Base-by-base conservation (phyloP, 2,113 vertebrate species). In the Acrocephalus kingi region DNA sequence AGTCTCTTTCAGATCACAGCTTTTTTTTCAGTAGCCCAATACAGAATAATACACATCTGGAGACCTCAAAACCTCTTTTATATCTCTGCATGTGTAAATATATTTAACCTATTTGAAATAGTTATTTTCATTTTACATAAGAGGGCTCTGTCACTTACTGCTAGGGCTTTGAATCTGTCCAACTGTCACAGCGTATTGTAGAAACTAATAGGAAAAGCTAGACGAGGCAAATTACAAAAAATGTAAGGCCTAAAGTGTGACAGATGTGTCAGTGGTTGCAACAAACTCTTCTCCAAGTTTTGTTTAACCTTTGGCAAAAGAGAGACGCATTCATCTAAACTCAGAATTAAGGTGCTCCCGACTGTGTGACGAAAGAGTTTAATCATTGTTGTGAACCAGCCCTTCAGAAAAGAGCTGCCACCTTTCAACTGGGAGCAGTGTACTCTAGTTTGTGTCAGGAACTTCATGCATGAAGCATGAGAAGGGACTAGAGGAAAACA, bases 1-100 rank as follows among this genome's bases (percentile, higher is more conserved):
- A 94, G 67, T 91, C 51, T 94, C 66, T 83, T 86, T 94, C 79
- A 82, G 75, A 91, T 91, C 75, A 83, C 48, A 87, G 74, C 77
- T 83, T 79, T 73, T 73, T 82, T 94, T 96, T 87, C 58, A 46
- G 72, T 71, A 85, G 81, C 41, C 72, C 61, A 59, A 13, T 31
- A 75, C 4, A 12, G 69, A 90, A 73, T 84, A 45, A 87, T 77
- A 90, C 43, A 76, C 48, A 90, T 79, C 64, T 90, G 62, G 69
- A 62, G 88, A 69, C 58, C 79, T 92, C 59, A 89, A 82, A 93
- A 73, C 28, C 52, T 77, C 61, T 83, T 97, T 89, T 45, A 33
- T 75, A 52, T 83, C 54, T 64, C 10, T 45, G 16, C 67, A 10
- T 83, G 74, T 84, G 73, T 93, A 82, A 96, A 93, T 89, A 84